Base-by-base conservation (phyloP, 2,797 vertebrate species). In the Poecilia wingei region DNA sequence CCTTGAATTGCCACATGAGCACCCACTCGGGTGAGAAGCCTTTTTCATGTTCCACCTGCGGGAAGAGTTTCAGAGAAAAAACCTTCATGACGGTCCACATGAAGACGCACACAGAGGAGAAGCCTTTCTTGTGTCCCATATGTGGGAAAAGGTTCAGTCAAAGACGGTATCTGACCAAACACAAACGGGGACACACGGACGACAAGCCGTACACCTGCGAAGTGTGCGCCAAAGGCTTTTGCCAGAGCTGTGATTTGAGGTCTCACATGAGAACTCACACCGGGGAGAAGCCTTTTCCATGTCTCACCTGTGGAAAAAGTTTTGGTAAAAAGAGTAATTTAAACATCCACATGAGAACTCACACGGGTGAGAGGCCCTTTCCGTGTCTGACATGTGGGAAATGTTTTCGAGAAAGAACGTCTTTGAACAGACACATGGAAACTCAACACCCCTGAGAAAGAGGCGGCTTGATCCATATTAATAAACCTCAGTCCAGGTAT, bases 341-440 rank as follows among this genome's bases (percentile, higher is more conserved):
- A 69, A 69, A 41, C 6, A 69, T 69, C 20, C 66, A 69, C 39
- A 41, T 69, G 39, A 69, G 39, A 43, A 69, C 66, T 25, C 66
- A 69, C 39, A 69, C 66, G 3, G 66, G 66, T 6, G 66, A 69
- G 39, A 41, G 39, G 66, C 66, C 66, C 39, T 69, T 69, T 3
- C 10, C 39, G 0, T 69, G 66, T n/a, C 66, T 6, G 4, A 25
- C 66, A 3, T 69, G 66, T n/a, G 66, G 66, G 6, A 69, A 69
- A 69, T 20, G 66, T 69, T 69, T 69, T 41, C 36, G 66, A 43
- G 66, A 69, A 43, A 69, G 39, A 69, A 69, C 66, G 31, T 69
- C 66, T 69, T 43, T 69, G 66, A 69, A 69, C 66, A 69, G 66
- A 43, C 66, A 69, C 66, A 25, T n/a, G 66, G 66, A 69, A 69